phyloP scores from a whole-genome alignment of 2,888 invertebrate genomes.

The Cephus pulcher region DNA sequence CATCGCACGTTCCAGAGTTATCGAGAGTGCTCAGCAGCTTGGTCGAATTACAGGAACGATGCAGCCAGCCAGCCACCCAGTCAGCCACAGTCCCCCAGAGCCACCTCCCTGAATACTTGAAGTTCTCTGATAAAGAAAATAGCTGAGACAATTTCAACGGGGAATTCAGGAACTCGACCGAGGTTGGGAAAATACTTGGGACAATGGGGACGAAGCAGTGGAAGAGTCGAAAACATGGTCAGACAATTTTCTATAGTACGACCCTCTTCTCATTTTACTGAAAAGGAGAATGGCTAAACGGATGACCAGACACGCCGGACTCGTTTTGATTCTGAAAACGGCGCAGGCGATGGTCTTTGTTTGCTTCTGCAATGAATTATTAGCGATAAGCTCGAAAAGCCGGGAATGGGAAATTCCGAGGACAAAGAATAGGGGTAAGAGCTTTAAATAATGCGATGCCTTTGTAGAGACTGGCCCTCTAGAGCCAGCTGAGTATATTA shows the following conservation, averaged over 20 bases:
- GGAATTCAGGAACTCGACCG: neutral
- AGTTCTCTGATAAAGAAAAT: neutral
- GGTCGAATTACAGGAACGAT: constrained; percentile 8
- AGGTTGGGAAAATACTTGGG: neutral
- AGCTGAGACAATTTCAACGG: neutral
- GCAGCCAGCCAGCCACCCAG: neutral
- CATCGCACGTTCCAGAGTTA: constrained; percentile 58
- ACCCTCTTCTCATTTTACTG: neutral
- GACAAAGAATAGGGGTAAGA: constrained; percentile 52
- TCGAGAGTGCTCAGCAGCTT: constrained; percentile 58
- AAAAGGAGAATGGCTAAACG: neutral
- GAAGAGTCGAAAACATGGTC: neutral
- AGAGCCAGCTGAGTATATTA: constrained; percentile 25
- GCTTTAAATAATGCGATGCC: constrained; percentile 56
- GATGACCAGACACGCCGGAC: neutral
- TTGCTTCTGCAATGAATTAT: constrained; percentile 50
- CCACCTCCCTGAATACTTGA: neutral
- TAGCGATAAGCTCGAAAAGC: constrained; percentile 51
- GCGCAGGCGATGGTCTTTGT: constrained; percentile 48
- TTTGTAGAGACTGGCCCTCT: constrained; percentile 42
- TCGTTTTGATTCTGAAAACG: constrained; percentile 27
- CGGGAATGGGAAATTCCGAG: constrained; percentile 46
- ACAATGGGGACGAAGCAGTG: neutral
- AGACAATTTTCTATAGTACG: neutral
- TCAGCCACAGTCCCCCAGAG: neutral